Conservation (phyloP, 2,797 vertebrate genomes). For the Eurystomus glaucurus region DNA sequence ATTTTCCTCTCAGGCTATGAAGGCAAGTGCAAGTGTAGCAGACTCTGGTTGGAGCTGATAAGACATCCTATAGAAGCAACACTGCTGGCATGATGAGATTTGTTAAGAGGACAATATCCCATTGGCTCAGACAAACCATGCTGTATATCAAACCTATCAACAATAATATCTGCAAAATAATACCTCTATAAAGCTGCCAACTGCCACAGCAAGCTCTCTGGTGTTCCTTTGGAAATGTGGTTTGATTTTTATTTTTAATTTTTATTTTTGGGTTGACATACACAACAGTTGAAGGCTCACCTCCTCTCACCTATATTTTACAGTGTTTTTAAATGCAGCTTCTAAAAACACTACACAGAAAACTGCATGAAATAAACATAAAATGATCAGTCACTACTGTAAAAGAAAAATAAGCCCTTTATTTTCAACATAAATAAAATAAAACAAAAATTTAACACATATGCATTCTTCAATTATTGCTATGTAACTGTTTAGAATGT, state of each 20-base stretch:
- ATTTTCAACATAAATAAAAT: neutral
- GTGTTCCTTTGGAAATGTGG: conserved; percentile 73
- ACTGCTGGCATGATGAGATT: conserved; percentile 92
- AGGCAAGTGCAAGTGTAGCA: conserved; percentile 86
- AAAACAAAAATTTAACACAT: neutral
- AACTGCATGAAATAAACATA: neutral
- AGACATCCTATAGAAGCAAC: conserved; percentile 86
- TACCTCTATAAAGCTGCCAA: conserved; percentile 79
- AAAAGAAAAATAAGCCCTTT: neutral
- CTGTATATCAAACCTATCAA: conserved; percentile 87
- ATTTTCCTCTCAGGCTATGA: conserved; percentile 95
- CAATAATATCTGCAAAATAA: conserved; percentile 86
- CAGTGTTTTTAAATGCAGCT: conserved; percentile 16
- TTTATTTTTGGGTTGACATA: conserved; percentile 7
- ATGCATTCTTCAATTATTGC: neutral
- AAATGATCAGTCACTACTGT: neutral
- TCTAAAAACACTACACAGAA: conserved; percentile 19
- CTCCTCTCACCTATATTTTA: neutral
- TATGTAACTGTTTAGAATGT: neutral
- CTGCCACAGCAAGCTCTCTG: conserved; percentile 70
- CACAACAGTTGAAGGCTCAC: neutral
- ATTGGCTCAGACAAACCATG: conserved; percentile 84
- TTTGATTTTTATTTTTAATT: neutral
- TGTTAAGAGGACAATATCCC: conserved; percentile 93
- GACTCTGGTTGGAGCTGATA: conserved; percentile 95